Evolutionary conservation across 2,888 invertebrate genomes (phyloP).

Genomic region (Spialia ferax): DNA sequence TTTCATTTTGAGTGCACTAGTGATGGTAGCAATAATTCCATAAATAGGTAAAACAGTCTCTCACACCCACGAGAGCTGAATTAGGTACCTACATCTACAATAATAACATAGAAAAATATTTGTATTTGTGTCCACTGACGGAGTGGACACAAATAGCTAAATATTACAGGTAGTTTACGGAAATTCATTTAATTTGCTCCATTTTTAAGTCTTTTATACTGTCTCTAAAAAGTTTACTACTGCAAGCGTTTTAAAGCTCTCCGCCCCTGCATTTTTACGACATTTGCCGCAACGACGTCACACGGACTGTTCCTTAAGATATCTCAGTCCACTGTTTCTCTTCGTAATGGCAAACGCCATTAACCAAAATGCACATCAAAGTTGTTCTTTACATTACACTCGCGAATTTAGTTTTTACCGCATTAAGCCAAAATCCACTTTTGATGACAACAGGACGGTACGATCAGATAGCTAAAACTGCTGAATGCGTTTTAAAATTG

Average conservation of each 20-base stretch:
- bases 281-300: conserved; percentile 26
- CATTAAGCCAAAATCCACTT: conserved; percentile 64
- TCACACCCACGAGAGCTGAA: no score
- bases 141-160: no score
- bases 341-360: conserved; percentile 33
- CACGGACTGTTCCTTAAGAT: conserved; percentile 34
- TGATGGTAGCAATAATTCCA: no score
- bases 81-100: no score
- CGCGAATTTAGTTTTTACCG: conserved; percentile 51
- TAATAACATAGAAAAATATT: no score
- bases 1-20: no score
- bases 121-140: no score
- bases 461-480: conserved; percentile 72
- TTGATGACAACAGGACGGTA: conserved; percentile 71
- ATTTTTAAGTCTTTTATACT: conserved; percentile 10
- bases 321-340: conserved; percentile 31
- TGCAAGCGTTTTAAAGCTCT: conserved; percentile 23
- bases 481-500: conserved; percentile 82
- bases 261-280: conserved; percentile 37
- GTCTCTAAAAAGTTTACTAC: conserved; percentile 21
- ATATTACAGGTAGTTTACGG: no score
- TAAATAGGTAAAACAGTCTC: no score
- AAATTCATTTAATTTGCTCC: no score
- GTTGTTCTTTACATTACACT: conserved; percentile 26
- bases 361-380: conserved; percentile 40